These are phyloP conservation scores for Agriopis leucophaearia DNA, from an alignment of 2,888 invertebrate species.

Conservation along the genomic window DNA sequence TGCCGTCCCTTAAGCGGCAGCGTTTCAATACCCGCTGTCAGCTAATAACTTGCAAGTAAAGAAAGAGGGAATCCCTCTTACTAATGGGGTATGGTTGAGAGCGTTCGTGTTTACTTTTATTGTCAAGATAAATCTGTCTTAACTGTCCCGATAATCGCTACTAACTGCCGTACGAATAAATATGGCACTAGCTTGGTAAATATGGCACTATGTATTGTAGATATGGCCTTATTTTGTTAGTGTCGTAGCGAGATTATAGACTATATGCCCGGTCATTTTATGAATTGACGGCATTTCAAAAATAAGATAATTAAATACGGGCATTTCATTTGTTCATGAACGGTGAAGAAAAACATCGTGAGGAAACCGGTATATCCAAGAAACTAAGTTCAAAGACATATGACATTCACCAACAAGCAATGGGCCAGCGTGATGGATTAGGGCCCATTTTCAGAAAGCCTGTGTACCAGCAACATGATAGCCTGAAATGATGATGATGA, in stretches of 20 bases:
- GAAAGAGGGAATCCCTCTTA: constrained; percentile 67
- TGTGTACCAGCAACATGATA: too few relatives aligned
- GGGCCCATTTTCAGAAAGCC: too few relatives aligned
- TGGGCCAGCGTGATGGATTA: too few relatives aligned
- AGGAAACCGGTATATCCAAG: too few relatives aligned
- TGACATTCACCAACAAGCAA: too few relatives aligned
- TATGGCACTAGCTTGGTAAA: constrained; percentile 48
- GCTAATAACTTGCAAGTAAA: constrained; percentile 37
- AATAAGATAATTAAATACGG: too few relatives aligned
- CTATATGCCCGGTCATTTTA: too few relatives aligned
- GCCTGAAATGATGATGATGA: too few relatives aligned
- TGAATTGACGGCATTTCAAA: too few relatives aligned
- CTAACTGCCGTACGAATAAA: constrained; percentile 72
- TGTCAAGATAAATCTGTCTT: constrained; percentile 83
- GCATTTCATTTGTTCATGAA: too few relatives aligned
- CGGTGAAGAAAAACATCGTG: too few relatives aligned
- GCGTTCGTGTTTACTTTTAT: constrained; percentile 82
- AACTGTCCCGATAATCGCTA: constrained; percentile 82
- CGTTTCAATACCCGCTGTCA: constrained; percentile 26
- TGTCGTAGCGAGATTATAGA: not conserved
- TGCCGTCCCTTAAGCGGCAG: constrained; percentile 3
- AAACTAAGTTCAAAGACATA: too few relatives aligned
- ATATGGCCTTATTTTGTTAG: not conserved
- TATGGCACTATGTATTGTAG: constrained; percentile 15
- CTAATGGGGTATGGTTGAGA: constrained; percentile 77